Percentiles rank a stretch among this genome's conserved stretches.
phyloP scores from a whole-genome alignment of 2,113 vertebrate species.

The Bungarus multicinctus region DNA sequence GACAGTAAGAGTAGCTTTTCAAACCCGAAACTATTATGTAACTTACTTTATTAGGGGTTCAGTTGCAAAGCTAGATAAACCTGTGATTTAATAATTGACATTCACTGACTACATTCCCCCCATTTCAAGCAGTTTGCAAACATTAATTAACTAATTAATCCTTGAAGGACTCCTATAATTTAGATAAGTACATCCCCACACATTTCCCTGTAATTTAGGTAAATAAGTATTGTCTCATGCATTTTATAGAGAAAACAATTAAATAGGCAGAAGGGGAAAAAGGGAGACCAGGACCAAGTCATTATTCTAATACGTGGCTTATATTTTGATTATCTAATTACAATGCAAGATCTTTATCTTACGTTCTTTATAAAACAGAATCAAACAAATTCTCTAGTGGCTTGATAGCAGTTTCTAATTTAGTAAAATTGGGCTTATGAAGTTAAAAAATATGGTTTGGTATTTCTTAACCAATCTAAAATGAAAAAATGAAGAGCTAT shows the following conservation, averaged over 20 bases:
- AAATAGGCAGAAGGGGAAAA: conserved; percentile 13
- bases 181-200: conserved; percentile 36
- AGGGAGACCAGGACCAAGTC: not conserved
- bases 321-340: not conserved
- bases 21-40: conserved; percentile 53
- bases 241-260: conserved; percentile 41
- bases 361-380: not conserved
- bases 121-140: conserved; percentile 56
- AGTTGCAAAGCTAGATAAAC: conserved; percentile 60
- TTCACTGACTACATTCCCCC: conserved; percentile 57
- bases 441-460: not conserved
- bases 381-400: not conserved
- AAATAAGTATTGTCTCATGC: conserved; percentile 40
- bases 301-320: not conserved
- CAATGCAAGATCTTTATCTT: not conserved
- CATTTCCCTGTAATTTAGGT: conserved; percentile 17
- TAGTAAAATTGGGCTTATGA: not conserved
- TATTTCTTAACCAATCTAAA: not conserved
- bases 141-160: conserved; percentile 65
- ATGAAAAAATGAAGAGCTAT: not conserved
- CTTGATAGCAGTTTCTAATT: not conserved
- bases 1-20: conserved; percentile 62
- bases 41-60: conserved; percentile 62
- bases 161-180: conserved; percentile 54
- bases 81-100: conserved; percentile 67